Evolutionary conservation across 2,888 invertebrate genomes (phyloP).

Genomic region (Agriotes lineatus): DNA sequence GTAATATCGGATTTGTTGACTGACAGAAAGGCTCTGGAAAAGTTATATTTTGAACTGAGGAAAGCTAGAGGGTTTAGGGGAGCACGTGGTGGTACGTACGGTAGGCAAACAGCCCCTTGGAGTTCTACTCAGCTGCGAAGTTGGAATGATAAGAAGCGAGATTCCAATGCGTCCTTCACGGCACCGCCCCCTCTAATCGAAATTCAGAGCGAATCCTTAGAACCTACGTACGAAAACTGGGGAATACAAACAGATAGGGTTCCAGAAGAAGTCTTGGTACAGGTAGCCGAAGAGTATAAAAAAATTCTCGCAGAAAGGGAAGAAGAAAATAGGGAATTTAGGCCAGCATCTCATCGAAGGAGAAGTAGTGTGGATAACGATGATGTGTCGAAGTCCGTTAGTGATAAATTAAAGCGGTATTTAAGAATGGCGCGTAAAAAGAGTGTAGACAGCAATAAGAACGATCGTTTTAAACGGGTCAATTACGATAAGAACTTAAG

Average conservation of each 20-base stretch:
- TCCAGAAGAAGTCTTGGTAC: slow-evolving; percentile 69
- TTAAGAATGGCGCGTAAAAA: slow-evolving; percentile 90
- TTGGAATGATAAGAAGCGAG: slow-evolving; percentile 54
- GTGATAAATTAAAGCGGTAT: slow-evolving; percentile 88
- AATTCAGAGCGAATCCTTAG: slow-evolving; percentile 72
- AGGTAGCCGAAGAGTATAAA: slow-evolving; percentile 67
- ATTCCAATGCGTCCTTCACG: slow-evolving; percentile 49
- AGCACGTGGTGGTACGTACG: slow-evolving; percentile 53
- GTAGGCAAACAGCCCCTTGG: slow-evolving; percentile 30
- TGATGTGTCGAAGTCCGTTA: slow-evolving; percentile 88
- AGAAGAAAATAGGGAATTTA: slow-evolving; percentile 59
- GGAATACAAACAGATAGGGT: slow-evolving; percentile 76
- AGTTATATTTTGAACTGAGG: slow-evolving; percentile 79
- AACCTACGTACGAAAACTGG: slow-evolving; percentile 63
- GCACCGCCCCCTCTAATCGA: slow-evolving; percentile 77
- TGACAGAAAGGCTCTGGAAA: slow-evolving; percentile 80
- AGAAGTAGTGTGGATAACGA: slow-evolving; percentile 86
- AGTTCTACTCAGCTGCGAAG: slow-evolving; percentile 50
- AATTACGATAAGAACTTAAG: slow-evolving; percentile 89
- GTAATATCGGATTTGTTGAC: slow-evolving; percentile 80
- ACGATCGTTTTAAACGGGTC: slow-evolving; percentile 85
- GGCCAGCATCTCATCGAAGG: slow-evolving; percentile 67
- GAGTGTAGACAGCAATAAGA: slow-evolving; percentile 83
- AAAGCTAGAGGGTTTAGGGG: slow-evolving; percentile 73
- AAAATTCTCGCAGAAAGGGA: slow-evolving; percentile 66